Conservation (phyloP, 2,797 vertebrate genomes). For the Lycodopsis pacificus region DNA sequence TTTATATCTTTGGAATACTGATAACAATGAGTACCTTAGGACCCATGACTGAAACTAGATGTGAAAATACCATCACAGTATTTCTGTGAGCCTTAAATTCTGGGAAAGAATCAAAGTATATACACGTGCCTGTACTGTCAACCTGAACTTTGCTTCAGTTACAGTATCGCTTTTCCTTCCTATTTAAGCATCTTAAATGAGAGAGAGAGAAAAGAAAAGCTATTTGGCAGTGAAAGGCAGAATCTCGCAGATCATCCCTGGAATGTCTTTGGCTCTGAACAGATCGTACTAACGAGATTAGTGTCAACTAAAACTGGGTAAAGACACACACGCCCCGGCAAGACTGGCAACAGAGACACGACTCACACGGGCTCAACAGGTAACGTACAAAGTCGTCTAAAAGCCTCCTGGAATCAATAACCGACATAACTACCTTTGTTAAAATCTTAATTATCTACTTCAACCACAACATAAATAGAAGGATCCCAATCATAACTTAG, state of each 20-base stretch:
- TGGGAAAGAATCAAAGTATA: too few species aligned
- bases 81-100: neutral
- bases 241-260: slow-evolving; percentile 27
- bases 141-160: neutral
- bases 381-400: slow-evolving; percentile 14
- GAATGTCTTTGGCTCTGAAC: slow-evolving; percentile 65
- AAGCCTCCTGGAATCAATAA: slow-evolving; percentile 13
- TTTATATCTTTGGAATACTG: slow-evolving; percentile 19
- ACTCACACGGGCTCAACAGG: slow-evolving; percentile 9
- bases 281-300: neutral
- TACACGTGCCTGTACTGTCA: too few species aligned
- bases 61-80: neutral
- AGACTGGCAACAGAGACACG: slow-evolving; percentile 26
- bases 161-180: neutral
- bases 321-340: neutral
- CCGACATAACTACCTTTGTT: slow-evolving; percentile 50
- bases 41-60: slow-evolving; percentile 7
- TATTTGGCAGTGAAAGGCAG: slow-evolving; percentile 29
- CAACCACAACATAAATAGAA: slow-evolving; percentile 66
- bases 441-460: slow-evolving; percentile 47
- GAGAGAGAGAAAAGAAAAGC: slow-evolving; percentile 3
- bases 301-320: slow-evolving; percentile 24
- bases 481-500: slow-evolving; percentile 63
- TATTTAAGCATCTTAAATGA: slow-evolving; percentile 6
- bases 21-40: slow-evolving; percentile 15